phyloP scores from a whole-genome alignment of 2,797 vertebrate genomes.

The Karalla daura region DNA sequence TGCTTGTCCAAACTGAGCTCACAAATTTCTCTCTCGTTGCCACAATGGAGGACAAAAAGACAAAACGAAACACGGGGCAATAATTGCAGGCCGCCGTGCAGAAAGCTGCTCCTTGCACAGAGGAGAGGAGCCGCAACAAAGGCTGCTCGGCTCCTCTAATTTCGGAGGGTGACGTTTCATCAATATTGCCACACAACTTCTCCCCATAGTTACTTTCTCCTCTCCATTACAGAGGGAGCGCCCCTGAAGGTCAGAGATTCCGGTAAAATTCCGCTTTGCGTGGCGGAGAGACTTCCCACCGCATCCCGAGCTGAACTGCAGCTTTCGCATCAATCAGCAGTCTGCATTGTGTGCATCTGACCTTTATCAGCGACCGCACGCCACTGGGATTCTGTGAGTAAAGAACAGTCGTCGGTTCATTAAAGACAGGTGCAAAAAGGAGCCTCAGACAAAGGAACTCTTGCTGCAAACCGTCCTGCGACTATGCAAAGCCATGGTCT shows the following conservation, averaged over 20 bases:
- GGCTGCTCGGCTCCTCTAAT: slow-evolving; percentile 80
- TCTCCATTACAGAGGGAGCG: slow-evolving; percentile 68
- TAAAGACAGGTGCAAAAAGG: too few relatives aligned
- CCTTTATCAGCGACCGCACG: not conserved
- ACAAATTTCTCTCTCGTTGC: slow-evolving; percentile 20
- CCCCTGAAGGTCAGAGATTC: slow-evolving; percentile 62
- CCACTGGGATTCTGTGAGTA: not conserved
- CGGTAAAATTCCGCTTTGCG: slow-evolving; percentile 26
- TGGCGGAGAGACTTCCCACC: slow-evolving; percentile 17
- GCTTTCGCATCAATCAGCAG: slow-evolving; percentile 4
- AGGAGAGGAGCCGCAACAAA: slow-evolving; percentile 61
- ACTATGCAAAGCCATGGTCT: too few relatives aligned
- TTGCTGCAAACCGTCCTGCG: too few relatives aligned
- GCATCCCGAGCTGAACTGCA: not conserved
- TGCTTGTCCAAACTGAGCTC: too few relatives aligned
- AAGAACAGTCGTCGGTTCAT: too few relatives aligned
- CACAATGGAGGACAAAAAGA: too few relatives aligned
- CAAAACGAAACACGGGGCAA: slow-evolving; percentile 22
- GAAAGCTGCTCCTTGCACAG: slow-evolving; percentile 55
- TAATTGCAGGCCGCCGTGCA: slow-evolving; percentile 24
- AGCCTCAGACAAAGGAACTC: too few relatives aligned
- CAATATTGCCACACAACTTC: slow-evolving; percentile 75
- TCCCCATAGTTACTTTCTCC: slow-evolving; percentile 59
- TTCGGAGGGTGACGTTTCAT: slow-evolving; percentile 81
- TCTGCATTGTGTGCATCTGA: not conserved